These are phyloP conservation scores for Epinotia bilunana DNA, from an alignment of 2,888 invertebrate genomes.

Conservation along the genomic window DNA sequence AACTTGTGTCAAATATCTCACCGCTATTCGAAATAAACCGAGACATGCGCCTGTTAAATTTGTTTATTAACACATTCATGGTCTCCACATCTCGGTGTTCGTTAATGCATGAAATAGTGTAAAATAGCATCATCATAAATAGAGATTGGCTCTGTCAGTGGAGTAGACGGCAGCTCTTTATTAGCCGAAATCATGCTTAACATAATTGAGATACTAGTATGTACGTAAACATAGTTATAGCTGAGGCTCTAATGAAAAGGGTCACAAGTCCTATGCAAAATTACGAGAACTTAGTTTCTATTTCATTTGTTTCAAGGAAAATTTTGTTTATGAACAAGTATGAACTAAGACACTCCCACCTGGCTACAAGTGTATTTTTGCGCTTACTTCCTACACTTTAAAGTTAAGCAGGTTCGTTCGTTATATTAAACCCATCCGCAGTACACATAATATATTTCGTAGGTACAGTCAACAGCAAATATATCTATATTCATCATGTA, in stretches of 20 bases:
- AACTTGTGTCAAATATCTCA: constrained; percentile 18
- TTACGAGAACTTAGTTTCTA: background rate
- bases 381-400: constrained; percentile 26
- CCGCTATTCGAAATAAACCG: background rate
- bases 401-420: constrained; percentile 23
- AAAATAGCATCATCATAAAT: too few species aligned
- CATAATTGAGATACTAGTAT: too few species aligned
- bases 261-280: background rate
- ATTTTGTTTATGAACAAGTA: constrained; percentile 1
- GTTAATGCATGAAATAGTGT: too few species aligned
- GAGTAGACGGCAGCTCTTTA: too few species aligned
- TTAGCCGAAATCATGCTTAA: too few species aligned
- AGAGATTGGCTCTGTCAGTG: too few species aligned
- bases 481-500: too few species aligned
- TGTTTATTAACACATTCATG: background rate
- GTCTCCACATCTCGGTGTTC: background rate
- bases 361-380: constrained; percentile 37
- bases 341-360: constrained; percentile 24
- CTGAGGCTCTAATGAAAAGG: background rate
- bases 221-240: too few species aligned
- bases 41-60: background rate
- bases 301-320: background rate
- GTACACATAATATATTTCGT: background rate
- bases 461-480: too few species aligned
- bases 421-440: constrained; percentile 25